A percentile compares a stretch with the other conserved stretches of the same genome.
phyloP scores from a whole-genome alignment of 2,888 invertebrate genomes.

The Drosophila engyochracea region DNA sequence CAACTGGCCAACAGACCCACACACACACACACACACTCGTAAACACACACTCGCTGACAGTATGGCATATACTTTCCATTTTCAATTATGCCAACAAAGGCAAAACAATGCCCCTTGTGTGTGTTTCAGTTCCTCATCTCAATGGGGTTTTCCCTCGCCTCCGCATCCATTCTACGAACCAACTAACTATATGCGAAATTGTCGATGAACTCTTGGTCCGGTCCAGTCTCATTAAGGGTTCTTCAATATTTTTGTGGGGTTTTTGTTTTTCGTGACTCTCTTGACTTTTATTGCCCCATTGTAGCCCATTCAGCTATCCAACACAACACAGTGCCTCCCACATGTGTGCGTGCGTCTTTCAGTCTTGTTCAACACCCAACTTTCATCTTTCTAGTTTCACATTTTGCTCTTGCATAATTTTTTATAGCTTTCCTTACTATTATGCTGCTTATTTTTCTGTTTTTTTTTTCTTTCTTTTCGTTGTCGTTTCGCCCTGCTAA shows the following conservation, averaged over 20 bases:
- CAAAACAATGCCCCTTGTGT: constrained; percentile 48
- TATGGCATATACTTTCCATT: constrained; percentile 65
- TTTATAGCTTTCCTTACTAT: constrained; percentile 16
- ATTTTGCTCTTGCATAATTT: constrained; percentile 51
- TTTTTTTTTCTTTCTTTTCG: constrained; percentile 1
- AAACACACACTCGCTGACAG: constrained; percentile 1
- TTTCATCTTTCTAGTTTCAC: constrained; percentile 3
- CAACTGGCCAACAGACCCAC: constrained; percentile 22
- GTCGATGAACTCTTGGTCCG: constrained; percentile 23
- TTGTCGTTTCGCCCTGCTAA: constrained; percentile 15
- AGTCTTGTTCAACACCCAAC: constrained; percentile 9
- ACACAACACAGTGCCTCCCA: background rate
- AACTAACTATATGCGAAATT: constrained; percentile 12
- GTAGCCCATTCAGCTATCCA: background rate
- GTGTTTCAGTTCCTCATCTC: constrained; percentile 21
- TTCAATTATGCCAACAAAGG: constrained; percentile 70
- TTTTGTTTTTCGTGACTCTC: constrained; percentile 27
- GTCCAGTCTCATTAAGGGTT: constrained; percentile 60
- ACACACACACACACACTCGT: constrained; percentile 11
- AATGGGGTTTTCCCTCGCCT: constrained; percentile 22
- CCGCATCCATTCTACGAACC: constrained; percentile 12
- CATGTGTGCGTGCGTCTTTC: constrained; percentile 5
- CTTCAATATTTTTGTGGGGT: constrained; percentile 50
- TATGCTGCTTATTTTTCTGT: background rate
- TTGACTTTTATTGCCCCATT: constrained; percentile 24